phyloP scores from a whole-genome alignment of 2,113 vertebrate genomes.

The Noturus placidus region DNA sequence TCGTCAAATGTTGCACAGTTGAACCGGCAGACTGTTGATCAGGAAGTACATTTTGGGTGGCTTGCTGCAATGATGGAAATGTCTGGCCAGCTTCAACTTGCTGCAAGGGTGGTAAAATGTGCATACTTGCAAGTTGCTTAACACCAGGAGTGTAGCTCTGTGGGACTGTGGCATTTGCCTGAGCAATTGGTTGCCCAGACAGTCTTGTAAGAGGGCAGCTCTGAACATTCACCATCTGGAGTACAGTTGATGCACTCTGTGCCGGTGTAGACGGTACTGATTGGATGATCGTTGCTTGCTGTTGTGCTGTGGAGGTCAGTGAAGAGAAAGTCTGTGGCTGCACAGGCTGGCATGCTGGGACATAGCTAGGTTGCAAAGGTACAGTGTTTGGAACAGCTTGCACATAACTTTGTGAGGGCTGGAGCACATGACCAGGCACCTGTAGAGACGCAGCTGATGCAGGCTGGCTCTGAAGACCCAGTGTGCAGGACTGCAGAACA shows the following conservation, averaged over 20 bases:
- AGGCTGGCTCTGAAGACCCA: slow-evolving; percentile 33
- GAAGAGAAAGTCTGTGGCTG: slow-evolving; percentile 30
- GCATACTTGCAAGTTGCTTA: slow-evolving; percentile 4
- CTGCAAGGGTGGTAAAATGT: slow-evolving; percentile 14
- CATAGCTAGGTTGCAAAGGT: slow-evolving; percentile 43
- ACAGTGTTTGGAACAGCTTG: slow-evolving; percentile 24
- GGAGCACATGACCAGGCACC: slow-evolving; percentile 28
- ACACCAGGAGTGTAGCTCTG: slow-evolving; percentile 51
- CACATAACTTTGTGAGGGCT: slow-evolving; percentile 56
- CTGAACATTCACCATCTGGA: not conserved
- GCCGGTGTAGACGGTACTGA: not conserved
- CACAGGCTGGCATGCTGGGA: slow-evolving; percentile 42
- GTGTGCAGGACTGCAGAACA: slow-evolving; percentile 26
- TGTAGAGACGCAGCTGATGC: slow-evolving; percentile 16
- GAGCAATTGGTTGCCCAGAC: not conserved
- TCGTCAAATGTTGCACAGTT: not conserved
- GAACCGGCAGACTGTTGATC: slow-evolving; percentile 1
- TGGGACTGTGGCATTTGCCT: not conserved
- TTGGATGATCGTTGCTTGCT: slow-evolving; percentile 33
- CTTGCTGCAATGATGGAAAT: not conserved
- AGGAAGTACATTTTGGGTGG: not conserved
- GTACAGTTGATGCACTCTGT: not conserved
- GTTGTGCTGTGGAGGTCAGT: slow-evolving; percentile 43
- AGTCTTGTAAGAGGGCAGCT: not conserved
- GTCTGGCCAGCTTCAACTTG: slow-evolving; percentile 24